phyloP scores from a whole-genome alignment of 53 echinoderm and acorn worm genomes.

The Actinopyga echinites region DNA sequence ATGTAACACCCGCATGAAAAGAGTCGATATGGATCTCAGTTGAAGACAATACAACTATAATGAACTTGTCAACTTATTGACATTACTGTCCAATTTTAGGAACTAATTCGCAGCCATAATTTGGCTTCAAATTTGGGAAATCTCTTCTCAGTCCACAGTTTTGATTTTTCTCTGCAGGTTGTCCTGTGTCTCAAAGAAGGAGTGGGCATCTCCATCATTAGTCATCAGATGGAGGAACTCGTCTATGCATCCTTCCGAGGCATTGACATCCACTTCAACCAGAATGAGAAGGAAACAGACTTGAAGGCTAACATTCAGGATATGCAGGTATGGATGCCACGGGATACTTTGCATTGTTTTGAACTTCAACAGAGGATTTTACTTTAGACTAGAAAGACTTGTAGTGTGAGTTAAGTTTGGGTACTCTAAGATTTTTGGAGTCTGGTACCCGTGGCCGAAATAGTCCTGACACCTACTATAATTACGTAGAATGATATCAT shows the following conservation, averaged over 20 bases:
- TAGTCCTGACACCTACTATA: too few relatives aligned
- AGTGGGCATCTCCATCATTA: constrained; percentile 82
- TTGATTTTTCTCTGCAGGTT: constrained; percentile 56
- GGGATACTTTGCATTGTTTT: not conserved
- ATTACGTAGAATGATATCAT: too few relatives aligned
- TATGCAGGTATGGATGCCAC: constrained; percentile 70
- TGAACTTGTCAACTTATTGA: too few relatives aligned
- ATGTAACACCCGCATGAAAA: too few relatives aligned
- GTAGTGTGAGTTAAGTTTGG: not conserved
- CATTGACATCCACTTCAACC: constrained; percentile 85
- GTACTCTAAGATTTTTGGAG: too few relatives aligned
- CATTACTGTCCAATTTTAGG: too few relatives aligned
- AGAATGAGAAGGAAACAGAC: constrained; percentile 65
- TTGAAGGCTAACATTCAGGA: constrained; percentile 83
- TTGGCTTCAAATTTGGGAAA: too few relatives aligned
- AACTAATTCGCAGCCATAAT: not conserved
- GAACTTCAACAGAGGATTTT: not conserved
- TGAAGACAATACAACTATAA: too few relatives aligned
- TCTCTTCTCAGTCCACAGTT: too few relatives aligned
- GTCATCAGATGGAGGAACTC: constrained; percentile 73
- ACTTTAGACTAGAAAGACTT: not conserved
- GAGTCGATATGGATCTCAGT: too few relatives aligned
- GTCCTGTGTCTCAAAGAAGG: constrained; percentile 79
- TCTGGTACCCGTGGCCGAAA: not conserved
- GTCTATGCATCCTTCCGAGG: constrained; percentile 70